Evolutionary conservation across 2,797 vertebrate species (phyloP), one percentile per base, ranked within the genome.

Genomic region (Perodicticus potto): DNA sequence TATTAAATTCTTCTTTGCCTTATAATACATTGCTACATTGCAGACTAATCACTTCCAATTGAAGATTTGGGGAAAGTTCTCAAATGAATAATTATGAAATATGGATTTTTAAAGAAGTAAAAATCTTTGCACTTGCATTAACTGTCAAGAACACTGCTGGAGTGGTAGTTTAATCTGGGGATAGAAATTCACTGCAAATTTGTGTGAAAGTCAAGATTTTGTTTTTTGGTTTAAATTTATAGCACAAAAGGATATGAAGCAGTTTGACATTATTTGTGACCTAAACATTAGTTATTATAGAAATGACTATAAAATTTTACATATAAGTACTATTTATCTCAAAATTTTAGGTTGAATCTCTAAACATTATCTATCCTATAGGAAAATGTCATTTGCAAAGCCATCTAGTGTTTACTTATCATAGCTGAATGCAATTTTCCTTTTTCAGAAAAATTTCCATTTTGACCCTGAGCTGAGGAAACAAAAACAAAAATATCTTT

Each of bases 361-460:
- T 86, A 95, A 90, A 92, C 40, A 53, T 45, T 74, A 73, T 73
- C 22, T 82, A 80, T 90, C 57, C 7, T 85, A 11, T 14, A 4
- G 43, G 9, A 69, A 85, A 92, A 86, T 20, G 14, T 65, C 27
- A 57, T 59, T 82, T 87, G n/a, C 55, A 91, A 76, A 81, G 57
- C 27, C 32, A 69, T 72, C 81, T 69, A 63, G 40, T 57, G 3
- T 84, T 85, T 86, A n/a, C 57, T 82, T 43, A 63, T 2, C 92
- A 32, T 49, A 8, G 10, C 34, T 74, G 23, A 94, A 37, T 63
- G 13, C 6, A 43, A 4, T 43, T 90, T 91, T 94, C 13, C 23
- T 93, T 86, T 27, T 59, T 86, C 5, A 91, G 17, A 57, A 96
- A 95, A 86, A 20, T 25, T n/a, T 92, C 19, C 70, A 25, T 84